Evolutionary conservation across 2,113 vertebrate genomes (phyloP), one percentile per base, ranked within the genome.

Genomic region (Hucho hucho): DNA sequence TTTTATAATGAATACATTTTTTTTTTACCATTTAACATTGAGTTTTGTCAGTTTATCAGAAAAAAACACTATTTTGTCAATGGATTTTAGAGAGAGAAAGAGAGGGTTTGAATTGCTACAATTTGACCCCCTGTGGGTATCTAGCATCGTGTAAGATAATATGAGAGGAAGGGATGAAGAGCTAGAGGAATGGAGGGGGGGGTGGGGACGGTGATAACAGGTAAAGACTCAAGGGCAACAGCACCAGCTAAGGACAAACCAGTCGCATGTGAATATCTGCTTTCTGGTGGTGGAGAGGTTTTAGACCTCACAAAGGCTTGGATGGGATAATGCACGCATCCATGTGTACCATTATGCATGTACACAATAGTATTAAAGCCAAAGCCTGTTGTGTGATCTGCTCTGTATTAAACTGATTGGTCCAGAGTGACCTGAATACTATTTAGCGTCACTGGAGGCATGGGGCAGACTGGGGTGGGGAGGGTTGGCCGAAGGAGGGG

Each of bases 71-170:
- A 26, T 28, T 24, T 13, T 79, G 79, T 84, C 83, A 83, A 82
- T 81, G 29, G 1, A 73, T 70, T 79, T 81, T 85, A 74, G 80
- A 81, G 83, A 76, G 81, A 86, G 82, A 74, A 78, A 80, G 83
- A 78, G 83, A 85, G 82, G 83, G 83, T 85, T 87, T 87, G 83
- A 79, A 85, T 89, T 88, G 83, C 87, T 84, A 82, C 85, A 89
- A 86, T 81, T 75, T 79, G 81, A 86, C 84, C 87, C 86, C 86
- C 81, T 59, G 77, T 82, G 84, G 79, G 80, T 79, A 77, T 83
- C 76, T 80, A 74, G 81, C 83, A 83, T 90, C 86, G 86, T 88
- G 89, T 86, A 82, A 74, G 74, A 85, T 88, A 80, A 84, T 81
- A 86, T 76, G 72, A 61, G 79, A 25, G 20, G 81, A 73, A 46